Evolutionary conservation across 2,797 vertebrate genomes (phyloP), one percentile per base, ranked within the genome.

Genomic region (Sebastes vulpes): DNA sequence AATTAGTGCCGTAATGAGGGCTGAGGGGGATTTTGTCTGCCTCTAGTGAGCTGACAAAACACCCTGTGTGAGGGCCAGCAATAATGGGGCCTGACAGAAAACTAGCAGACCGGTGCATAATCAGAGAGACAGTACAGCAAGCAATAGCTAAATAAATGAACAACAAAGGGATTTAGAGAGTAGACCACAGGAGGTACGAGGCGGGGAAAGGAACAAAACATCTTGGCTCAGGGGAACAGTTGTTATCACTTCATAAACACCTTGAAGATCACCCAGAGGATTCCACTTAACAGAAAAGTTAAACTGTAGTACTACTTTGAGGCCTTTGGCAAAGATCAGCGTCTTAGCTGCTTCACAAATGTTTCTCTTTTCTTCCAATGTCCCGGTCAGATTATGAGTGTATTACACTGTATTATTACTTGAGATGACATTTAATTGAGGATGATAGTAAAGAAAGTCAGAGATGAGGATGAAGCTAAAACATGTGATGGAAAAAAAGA

Each of bases 1-100:
- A 89, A 92, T 94, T 92, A 93, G 65, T 59, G 68, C 26, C 9
- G 32, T 92, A 91, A 91, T 93, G 83, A 94, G 82, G 65, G 78
- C 79, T 53, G 74, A 75, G 64, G 90, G 88, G 93, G 89, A 57
- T 85, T 64, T 20, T 57, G 32, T 54, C 10, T n/a, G 53, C 31
- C 79, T 63, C 72, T 63, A 11, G 79, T 20, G 86, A 60, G 72
- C 21, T 66, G 81, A 80, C 64, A 82, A 76, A 85, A 83, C 70
- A 72, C 64, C 21, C 38, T 58, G 9, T 32, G 69, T 50, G 14
- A 7, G 42, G 68, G 70, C 3, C 20, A 21, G 71, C 11, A 21
- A 20, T 70, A 73, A 82, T 64, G 35, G 61, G 69, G 69, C 35
- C 67, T 82, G 81, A 86, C 88, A 90, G 59, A 81, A 56, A 71